phyloP scores from a whole-genome alignment of 2,113 vertebrate genomes.

The Leptodactylus fuscus region DNA sequence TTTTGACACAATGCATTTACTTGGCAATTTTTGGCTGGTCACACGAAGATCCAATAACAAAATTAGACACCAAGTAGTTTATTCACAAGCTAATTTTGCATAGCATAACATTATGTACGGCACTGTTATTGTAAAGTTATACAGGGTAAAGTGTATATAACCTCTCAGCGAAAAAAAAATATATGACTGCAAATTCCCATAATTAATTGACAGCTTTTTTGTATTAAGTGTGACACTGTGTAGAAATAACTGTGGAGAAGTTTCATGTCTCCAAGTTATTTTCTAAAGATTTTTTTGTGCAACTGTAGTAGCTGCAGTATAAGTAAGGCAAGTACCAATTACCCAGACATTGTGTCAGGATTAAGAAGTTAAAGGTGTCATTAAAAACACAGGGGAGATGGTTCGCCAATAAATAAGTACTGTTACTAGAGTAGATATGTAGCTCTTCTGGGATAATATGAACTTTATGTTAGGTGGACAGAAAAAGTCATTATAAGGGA shows the following conservation, averaged over 20 bases:
- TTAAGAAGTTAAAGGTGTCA: constrained; percentile 9
- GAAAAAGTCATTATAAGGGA: neutral
- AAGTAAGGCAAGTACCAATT: constrained; percentile 50
- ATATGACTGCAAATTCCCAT: neutral
- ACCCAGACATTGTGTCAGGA: constrained; percentile 43
- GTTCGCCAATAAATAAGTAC: neutral
- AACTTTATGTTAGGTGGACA: neutral
- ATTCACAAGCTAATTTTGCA: neutral
- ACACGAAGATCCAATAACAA: neutral
- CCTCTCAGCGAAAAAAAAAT: constrained; percentile 37
- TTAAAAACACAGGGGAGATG: constrained; percentile 29
- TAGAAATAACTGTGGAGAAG: neutral
- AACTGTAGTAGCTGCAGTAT: constrained; percentile 26
- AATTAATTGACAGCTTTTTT: constrained; percentile 5
- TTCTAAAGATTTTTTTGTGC: neutral
- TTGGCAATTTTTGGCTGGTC: neutral
- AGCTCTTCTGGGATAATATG: neutral
- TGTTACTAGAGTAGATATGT: neutral
- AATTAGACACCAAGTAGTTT: neutral
- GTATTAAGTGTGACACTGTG: neutral
- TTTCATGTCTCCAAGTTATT: neutral
- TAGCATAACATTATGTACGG: neutral
- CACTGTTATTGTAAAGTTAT: neutral
- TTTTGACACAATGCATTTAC: neutral
- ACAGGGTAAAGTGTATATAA: neutral